Evolutionary conservation across 2,888 invertebrate genomes (phyloP).

Genomic region (Cartodere bifasciata): DNA sequence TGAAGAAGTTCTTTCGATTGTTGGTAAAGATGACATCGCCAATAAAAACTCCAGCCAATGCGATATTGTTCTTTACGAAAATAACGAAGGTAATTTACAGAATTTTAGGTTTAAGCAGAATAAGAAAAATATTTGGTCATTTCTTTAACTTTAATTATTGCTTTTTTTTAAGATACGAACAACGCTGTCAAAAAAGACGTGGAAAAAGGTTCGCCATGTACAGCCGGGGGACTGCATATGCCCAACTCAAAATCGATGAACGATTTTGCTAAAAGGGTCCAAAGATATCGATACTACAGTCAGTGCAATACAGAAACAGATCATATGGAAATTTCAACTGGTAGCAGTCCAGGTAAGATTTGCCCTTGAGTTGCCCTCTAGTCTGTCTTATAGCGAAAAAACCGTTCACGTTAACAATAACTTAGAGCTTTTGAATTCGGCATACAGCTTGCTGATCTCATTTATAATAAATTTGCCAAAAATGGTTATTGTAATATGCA

Average conservation of each 20-base stretch:
- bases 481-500: too few relatives aligned
- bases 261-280: slow-evolving; percentile 43
- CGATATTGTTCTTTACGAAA: slow-evolving; percentile 34
- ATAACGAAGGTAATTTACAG: slow-evolving; percentile 23
- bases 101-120: too few relatives aligned
- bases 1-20: slow-evolving; percentile 43
- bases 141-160: too few relatives aligned
- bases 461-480: too few relatives aligned
- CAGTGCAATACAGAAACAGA: slow-evolving; percentile 44
- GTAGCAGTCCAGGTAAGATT: slow-evolving; percentile 39
- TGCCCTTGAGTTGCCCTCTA: too few relatives aligned
- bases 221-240: slow-evolving; percentile 48
- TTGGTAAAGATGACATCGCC: slow-evolving; percentile 28
- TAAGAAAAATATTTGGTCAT: too few relatives aligned
- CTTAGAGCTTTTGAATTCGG: too few relatives aligned
- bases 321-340: slow-evolving; percentile 27
- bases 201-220: slow-evolving; percentile 41
- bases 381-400: too few relatives aligned
- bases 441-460: too few relatives aligned
- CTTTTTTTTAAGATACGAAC: not conserved
- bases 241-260: slow-evolving; percentile 44
- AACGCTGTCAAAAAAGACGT: slow-evolving; percentile 28
- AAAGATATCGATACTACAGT: slow-evolving; percentile 48
- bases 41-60: slow-evolving; percentile 26
- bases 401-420: too few relatives aligned